Percentiles rank a stretch among this genome's conserved stretches.
These are phyloP conservation scores for Paradoxurus hermaphroditus DNA, from an alignment of 2,113 vertebrate species.

Conservation along the genomic window DNA sequence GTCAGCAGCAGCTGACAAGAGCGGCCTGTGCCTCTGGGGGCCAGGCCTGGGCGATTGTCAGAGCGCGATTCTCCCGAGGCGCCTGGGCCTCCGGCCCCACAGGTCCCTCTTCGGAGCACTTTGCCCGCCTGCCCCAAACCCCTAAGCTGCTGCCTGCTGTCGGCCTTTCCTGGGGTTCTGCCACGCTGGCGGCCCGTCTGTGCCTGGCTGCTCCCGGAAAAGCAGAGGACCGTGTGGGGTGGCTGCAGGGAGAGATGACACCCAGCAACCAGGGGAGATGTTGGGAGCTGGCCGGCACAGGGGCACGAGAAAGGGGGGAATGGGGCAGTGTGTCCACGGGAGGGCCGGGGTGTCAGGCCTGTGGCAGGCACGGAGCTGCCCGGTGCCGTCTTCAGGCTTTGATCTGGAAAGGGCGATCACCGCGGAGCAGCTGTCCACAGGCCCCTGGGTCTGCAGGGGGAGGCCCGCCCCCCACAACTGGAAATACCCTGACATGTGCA, in stretches of 20 bases:
- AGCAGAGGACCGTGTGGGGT: not conserved
- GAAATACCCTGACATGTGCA: not conserved
- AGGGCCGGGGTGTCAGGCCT: not conserved
- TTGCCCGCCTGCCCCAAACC: not conserved
- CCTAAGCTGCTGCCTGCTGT: not conserved
- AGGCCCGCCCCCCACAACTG: not conserved
- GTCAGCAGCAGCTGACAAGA: not conserved
- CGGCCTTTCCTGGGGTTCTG: not conserved
- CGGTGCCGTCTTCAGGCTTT: not conserved
- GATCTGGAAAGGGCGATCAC: not conserved
- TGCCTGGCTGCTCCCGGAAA: not conserved
- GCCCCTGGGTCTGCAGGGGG: not conserved
- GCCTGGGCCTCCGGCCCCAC: not conserved
- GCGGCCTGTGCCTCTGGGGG: not conserved
- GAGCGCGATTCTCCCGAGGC: not conserved
- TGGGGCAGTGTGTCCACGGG: not conserved
- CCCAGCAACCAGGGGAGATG: not conserved
- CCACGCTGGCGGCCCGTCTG: not conserved
- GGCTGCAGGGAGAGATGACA: not conserved
- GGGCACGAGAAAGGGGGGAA: not conserved
- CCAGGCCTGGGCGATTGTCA: not conserved
- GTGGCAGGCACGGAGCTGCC: not conserved
- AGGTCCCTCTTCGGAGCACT: not conserved
- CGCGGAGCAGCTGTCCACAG: not conserved
- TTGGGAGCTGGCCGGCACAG: not conserved